Conservation (phyloP, 2,113 vertebrate genomes). For the Leiothrix lutea region DNA sequence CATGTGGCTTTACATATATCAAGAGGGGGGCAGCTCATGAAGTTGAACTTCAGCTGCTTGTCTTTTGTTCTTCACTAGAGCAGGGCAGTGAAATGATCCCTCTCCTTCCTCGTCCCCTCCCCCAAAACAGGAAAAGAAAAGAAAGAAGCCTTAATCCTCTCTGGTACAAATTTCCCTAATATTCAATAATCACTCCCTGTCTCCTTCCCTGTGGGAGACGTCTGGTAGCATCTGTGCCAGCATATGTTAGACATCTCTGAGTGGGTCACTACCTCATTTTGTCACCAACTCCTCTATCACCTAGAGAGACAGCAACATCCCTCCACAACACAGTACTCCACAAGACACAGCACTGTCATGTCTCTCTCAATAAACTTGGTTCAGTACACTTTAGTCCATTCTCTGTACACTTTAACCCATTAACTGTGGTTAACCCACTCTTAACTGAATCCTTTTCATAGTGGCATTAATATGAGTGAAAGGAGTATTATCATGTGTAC, state of each 20-base stretch:
- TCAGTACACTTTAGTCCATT: conserved; percentile 59
- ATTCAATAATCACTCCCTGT: conserved; percentile 78
- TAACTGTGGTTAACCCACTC: conserved; percentile 38
- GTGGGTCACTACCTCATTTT: conserved; percentile 73
- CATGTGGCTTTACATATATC: conserved; percentile 53
- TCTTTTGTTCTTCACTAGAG: conserved; percentile 60
- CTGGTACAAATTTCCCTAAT: conserved; percentile 77
- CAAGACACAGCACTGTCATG: conserved; percentile 52
- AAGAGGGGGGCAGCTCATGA: conserved; percentile 35
- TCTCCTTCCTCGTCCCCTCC: background rate
- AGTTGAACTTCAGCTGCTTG: conserved; percentile 65
- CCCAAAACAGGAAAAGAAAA: conserved; percentile 19
- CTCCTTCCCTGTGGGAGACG: conserved; percentile 49
- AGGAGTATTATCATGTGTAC: accelerated
- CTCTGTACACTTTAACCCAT: conserved; percentile 25
- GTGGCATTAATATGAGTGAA: background rate
- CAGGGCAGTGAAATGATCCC: conserved; percentile 47
- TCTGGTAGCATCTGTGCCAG: conserved; percentile 73
- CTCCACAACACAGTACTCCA: conserved; percentile 28
- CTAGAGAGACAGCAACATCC: conserved; percentile 56
- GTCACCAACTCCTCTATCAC: conserved; percentile 62
- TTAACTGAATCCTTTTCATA: background rate
- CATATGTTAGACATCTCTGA: conserved; percentile 78
- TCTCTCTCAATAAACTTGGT: conserved; percentile 62
- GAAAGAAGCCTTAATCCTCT: conserved; percentile 63